Evolutionary conservation across 2,888 invertebrate species (phyloP), one percentile per base, ranked within the genome.

Genomic region (Lithophane semibrunnea): DNA sequence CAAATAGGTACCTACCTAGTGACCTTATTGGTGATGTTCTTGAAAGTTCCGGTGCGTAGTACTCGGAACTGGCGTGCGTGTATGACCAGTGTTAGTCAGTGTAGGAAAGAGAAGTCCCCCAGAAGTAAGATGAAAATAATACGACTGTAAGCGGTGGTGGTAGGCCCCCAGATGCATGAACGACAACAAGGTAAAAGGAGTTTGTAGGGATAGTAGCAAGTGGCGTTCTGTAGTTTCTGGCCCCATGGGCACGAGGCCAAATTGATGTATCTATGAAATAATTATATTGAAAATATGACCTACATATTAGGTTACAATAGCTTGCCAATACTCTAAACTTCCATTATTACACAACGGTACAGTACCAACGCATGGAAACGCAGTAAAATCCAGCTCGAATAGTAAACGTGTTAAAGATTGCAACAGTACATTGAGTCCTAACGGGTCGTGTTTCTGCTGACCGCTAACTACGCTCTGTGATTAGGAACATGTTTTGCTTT

Each of bases 351-450:
- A 52, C 64, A 72, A 84, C 63, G 7, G 29, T 49, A 60, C 54
- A 67, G 12, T 65, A 73, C 37, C 37, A 37, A 42, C 71, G 42
- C 61, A 74, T 58, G 71, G 49, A 73, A 65, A 74, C 42, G 47
- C 65, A 74, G 64, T 77, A 66, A 66, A 77, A 72, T 64, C 42
- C 37, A 12, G 16, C 72, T 68, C 21, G 69, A 42, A 65, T 21
- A 65, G 42, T 65, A 68, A 71, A 42, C 56, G 56, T 58, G 73
- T 64, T 76, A 75, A 83, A 83, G 69, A 83, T 83, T 85, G 85
- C 85, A 85, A 83, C 74, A 83, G 85, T 82, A 81, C 82, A 73
- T 74, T 68, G 65, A 72, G 72, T 80, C 47, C 75, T 79, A 85
- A 80, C 83, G 86, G 86, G 18, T 83, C 67, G 67, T 61, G 72